Evolutionary conservation across 2,113 vertebrate genomes (phyloP).

Genomic region (Colinus virginianus): DNA sequence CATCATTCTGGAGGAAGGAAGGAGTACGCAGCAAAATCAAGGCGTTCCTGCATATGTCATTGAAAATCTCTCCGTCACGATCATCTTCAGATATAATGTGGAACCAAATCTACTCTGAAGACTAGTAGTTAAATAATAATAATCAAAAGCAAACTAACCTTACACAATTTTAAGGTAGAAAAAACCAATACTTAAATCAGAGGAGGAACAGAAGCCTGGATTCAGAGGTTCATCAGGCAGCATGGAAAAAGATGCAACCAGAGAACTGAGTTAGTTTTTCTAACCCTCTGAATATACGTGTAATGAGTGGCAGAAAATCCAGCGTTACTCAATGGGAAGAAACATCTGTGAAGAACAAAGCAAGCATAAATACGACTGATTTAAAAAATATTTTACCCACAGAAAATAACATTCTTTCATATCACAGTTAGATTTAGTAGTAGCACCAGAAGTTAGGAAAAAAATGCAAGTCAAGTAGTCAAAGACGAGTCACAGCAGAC

Average conservation of each 20-base stretch:
- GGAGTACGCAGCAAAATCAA: slow-evolving; percentile 8
- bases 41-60: background rate
- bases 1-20: slow-evolving; percentile 6
- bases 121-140: background rate
- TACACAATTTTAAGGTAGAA: background rate
- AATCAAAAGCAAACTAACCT: background rate
- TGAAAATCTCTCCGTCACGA: background rate
- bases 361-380: background rate
- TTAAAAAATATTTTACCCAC: background rate
- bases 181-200: background rate
- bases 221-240: background rate
- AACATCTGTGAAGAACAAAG: background rate
- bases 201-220: background rate
- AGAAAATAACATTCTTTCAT: slow-evolving; percentile 12
- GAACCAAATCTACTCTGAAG: background rate
- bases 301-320: background rate
- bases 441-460: background rate
- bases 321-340: background rate
- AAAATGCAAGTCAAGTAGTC: background rate
- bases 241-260: background rate
- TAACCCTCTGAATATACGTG: background rate
- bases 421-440: background rate
- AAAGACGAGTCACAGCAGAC: background rate
- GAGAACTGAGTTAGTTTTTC: background rate
- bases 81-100: background rate